phyloP scores from a whole-genome alignment of 2,888 invertebrate species.

The Panzeria rudis region DNA sequence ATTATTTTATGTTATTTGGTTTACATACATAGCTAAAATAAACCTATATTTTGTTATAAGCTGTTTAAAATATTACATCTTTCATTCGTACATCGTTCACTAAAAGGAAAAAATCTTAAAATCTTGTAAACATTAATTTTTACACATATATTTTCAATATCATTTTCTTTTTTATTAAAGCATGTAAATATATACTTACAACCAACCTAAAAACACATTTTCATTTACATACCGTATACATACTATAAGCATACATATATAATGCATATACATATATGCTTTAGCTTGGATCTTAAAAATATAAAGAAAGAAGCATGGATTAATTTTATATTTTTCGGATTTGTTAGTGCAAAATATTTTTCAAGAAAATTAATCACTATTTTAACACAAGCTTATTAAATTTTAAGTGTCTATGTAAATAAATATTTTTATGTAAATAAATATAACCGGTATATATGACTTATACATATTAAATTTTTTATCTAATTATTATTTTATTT shows the following conservation, averaged over 20 bases:
- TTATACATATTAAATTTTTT: background rate
- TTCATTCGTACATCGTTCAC: background rate
- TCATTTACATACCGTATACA: conserved; percentile 25
- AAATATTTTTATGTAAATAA: background rate
- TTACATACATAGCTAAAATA: no score
- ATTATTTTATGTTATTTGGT: background rate
- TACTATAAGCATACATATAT: background rate
- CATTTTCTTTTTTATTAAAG: background rate
- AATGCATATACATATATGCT: conserved; percentile 20
- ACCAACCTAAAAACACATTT: background rate
- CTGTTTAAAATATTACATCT: background rate
- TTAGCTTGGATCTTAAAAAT: conserved; percentile 12
- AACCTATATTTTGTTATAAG: no score
- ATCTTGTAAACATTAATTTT: no score
- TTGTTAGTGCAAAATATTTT: conserved; percentile 14
- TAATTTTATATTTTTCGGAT: conserved; percentile 29
- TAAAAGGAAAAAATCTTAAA: background rate
- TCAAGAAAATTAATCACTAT: background rate
- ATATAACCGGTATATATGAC: background rate
- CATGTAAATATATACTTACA: conserved; percentile 9
- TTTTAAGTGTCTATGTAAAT: conserved; percentile 29
- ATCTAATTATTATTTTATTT: background rate
- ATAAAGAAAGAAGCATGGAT: conserved; percentile 27
- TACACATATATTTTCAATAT: background rate
- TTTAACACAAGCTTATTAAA: conserved; percentile 23